Evolutionary conservation across 2,113 vertebrate species (phyloP).

Genomic region (Mustelus asterias): DNA sequence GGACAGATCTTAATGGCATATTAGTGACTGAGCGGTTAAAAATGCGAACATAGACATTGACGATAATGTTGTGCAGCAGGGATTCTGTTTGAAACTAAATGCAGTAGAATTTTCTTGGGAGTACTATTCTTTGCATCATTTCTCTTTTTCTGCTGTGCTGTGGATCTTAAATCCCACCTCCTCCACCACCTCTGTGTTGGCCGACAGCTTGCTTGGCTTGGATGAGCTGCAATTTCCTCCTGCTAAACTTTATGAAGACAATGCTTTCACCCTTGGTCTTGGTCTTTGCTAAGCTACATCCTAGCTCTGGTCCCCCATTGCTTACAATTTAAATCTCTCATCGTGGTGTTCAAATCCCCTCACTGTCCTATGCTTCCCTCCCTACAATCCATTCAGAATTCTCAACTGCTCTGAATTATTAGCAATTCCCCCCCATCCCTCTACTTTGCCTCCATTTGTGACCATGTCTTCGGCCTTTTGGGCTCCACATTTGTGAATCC

Average conservation of each 20-base stretch:
- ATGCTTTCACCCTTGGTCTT: not conserved
- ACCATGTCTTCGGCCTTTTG: not conserved
- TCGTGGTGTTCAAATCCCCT: not conserved
- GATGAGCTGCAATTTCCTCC: not conserved
- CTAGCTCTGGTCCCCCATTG: no score
- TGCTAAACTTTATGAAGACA: not conserved
- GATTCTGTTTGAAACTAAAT: not conserved
- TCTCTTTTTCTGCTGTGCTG: not conserved
- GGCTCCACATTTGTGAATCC: not conserved
- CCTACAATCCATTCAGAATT: not conserved
- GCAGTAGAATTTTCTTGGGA: not conserved
- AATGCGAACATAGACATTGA: not conserved
- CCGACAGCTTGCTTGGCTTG: not conserved
- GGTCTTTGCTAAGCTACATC: no score
- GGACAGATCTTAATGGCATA: not conserved
- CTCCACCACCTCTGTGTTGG: not conserved
- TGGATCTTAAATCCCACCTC: not conserved
- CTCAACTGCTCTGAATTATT: not conserved
- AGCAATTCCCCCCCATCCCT: no score
- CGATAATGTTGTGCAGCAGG: not conserved
- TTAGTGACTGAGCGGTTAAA: not conserved
- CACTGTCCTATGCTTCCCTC: not conserved
- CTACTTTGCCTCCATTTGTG: not conserved
- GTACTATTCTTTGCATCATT: not conserved
- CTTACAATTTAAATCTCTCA: not conserved